Evolutionary conservation across 2,113 vertebrate species (phyloP), one percentile per base, ranked within the genome.

Genomic region (Pardalotus punctatus): DNA sequence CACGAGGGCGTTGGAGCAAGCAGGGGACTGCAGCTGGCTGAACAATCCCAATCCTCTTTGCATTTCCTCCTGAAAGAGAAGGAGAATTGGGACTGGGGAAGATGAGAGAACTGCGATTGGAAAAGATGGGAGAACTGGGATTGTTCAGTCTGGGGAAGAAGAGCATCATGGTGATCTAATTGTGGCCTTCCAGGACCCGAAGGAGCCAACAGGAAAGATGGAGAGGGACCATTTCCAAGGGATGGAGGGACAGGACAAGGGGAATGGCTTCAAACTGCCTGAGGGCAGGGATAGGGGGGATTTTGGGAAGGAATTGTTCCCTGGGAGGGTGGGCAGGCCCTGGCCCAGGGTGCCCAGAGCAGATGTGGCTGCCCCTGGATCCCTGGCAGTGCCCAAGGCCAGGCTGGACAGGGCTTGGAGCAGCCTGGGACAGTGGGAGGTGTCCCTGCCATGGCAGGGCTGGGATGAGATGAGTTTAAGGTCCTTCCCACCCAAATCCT

Each of bases 111-210:
- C 0, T 38, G 51, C 45, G 53, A 3, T n/a, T 66, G 69, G 57
- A 15, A 31, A 62, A 48, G 24, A 2, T 12, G 57, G 24, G 29
- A 24, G 33, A 17, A 16, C 0, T 38, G 51, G 38, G 45, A 2
- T n/a, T 66, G 69, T 5, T 29, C 28, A 66, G 12, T 5, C 51
- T 38, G 69, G 51, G 16, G 51, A 36, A 7, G 43, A 1, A 6
- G 19, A 65, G 33, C 22, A 36, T 23, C 0, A 5, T 25, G 42
- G 43, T 58, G 60, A 38, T 6, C 51, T 45, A 3, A 2, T 0
- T 13, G 67, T 31, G 50, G 21, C 57, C 20, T 47, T 40, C 10
- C 48, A 56, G 65, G 2, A 14, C 29, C 57, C 65, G 60, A 24
- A 33, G 42, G 60, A 57, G 22, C 19, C 7, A 6, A 1, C 43